phyloP scores from a whole-genome alignment of 2,113 vertebrate species.

The Xenopus borealis region DNA sequence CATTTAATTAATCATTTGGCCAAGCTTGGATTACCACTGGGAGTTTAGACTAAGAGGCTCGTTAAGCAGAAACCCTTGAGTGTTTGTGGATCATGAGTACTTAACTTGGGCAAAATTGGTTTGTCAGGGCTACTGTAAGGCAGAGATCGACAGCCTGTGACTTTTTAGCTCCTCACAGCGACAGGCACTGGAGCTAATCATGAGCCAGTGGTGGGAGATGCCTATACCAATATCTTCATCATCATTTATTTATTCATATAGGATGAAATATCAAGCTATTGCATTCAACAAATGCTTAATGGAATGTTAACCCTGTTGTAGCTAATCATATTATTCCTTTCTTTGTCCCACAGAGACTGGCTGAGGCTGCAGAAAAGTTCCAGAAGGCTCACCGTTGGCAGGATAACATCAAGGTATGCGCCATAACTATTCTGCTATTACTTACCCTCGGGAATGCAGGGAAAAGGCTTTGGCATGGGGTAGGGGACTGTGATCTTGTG shows the following conservation, averaged over 20 bases:
- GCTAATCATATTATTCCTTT: not conserved
- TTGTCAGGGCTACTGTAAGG: not conserved
- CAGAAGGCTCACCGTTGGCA: conserved; percentile 91
- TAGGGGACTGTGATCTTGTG: no score
- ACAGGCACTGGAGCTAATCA: not conserved
- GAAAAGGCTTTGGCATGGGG: no score
- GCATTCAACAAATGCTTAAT: not conserved
- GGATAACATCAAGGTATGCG: conserved; percentile 89
- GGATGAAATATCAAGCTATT: not conserved
- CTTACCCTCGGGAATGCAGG: no score
- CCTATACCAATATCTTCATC: not conserved
- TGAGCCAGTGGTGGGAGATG: not conserved
- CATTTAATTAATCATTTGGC: not conserved
- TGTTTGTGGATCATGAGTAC: not conserved
- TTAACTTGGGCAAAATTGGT: not conserved
- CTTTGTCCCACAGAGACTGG: conserved; percentile 76
- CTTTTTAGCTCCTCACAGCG: not conserved
- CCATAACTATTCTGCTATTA: no score
- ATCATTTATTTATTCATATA: not conserved
- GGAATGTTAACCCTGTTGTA: not conserved
- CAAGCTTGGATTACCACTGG: not conserved
- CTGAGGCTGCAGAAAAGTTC: conserved; percentile 85
- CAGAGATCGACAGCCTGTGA: not conserved
- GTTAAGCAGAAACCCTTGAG: not conserved
- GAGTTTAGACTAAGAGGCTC: not conserved